phyloP scores from a whole-genome alignment of 2,888 invertebrate genomes.

The Baccha elongata region DNA sequence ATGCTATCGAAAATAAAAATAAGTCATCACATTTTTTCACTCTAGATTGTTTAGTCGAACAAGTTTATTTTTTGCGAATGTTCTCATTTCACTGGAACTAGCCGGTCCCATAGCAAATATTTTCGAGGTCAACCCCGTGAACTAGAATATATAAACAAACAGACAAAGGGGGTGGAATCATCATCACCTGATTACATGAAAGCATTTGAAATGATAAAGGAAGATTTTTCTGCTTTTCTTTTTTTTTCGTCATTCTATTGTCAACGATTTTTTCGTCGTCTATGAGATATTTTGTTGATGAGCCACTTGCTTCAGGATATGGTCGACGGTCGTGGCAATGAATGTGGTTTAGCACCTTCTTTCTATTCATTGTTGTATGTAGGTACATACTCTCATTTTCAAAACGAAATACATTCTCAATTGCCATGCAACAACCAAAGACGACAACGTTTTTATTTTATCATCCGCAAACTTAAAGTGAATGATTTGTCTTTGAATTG shows the following conservation, averaged over 20 bases:
- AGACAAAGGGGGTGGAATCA: neutral
- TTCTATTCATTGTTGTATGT: neutral
- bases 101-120: slow-evolving; percentile 3
- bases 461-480: slow-evolving; percentile 42
- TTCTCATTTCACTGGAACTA: slow-evolving; percentile 35
- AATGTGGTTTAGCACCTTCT: slow-evolving; percentile 21
- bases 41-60: neutral
- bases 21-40: neutral
- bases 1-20: slow-evolving; percentile 14
- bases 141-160: neutral
- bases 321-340: slow-evolving; percentile 47
- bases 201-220: slow-evolving; percentile 28
- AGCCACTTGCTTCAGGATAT: slow-evolving; percentile 22
- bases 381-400: neutral
- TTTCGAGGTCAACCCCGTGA: slow-evolving; percentile 50
- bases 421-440: slow-evolving; percentile 11
- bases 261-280: neutral
- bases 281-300: neutral
- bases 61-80: slow-evolving; percentile 42
- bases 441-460: slow-evolving; percentile 23
- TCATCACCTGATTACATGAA: slow-evolving; percentile 38
- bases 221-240: neutral
- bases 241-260: neutral
- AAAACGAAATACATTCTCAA: slow-evolving; percentile 17
- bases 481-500: slow-evolving; percentile 54